Evolutionary conservation across 2,888 invertebrate species (phyloP).

Genomic region (Empis stercorea): DNA sequence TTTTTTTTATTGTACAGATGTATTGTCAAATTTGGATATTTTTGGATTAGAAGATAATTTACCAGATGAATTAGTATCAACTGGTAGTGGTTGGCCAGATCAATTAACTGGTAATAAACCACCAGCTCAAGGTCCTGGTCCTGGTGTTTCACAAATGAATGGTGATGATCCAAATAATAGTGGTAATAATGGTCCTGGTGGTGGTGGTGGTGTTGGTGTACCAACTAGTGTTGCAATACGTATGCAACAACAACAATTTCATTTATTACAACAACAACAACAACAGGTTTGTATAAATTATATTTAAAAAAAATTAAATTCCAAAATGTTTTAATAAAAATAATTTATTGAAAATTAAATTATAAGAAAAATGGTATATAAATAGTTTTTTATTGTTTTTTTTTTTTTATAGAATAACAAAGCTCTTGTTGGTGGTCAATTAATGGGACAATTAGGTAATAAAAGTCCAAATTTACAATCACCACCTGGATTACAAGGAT

Average conservation of each 20-base stretch:
- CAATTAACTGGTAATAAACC: constrained; percentile 49
- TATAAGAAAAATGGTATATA: background rate
- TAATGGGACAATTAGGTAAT: constrained; percentile 64
- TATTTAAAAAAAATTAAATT: background rate
- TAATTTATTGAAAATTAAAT: background rate
- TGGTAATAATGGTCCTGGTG: constrained; percentile 53
- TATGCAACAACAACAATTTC: constrained; percentile 46
- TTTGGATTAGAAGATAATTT: constrained; percentile 84
- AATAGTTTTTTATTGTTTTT: background rate
- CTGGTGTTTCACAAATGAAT: constrained; percentile 54
- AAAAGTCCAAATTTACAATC: constrained; percentile 78
- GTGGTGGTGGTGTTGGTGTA: constrained; percentile 33
- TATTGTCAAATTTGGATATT: constrained; percentile 72
- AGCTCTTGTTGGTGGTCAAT: constrained; percentile 42
- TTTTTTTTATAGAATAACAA: constrained; percentile 25
- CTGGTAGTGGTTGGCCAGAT: constrained; percentile 60
- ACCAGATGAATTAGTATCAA: constrained; percentile 76
- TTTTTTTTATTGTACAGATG: too few species aligned
- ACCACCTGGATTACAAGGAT: constrained; percentile 69
- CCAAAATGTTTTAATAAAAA: background rate
- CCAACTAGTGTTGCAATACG: constrained; percentile 25
- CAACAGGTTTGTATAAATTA: background rate
- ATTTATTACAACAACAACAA: constrained; percentile 50
- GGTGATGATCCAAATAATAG: constrained; percentile 45
- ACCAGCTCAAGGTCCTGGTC: constrained; percentile 72